phyloP scores from a whole-genome alignment of 2,113 vertebrate species.

The Pantherophis guttatus region DNA sequence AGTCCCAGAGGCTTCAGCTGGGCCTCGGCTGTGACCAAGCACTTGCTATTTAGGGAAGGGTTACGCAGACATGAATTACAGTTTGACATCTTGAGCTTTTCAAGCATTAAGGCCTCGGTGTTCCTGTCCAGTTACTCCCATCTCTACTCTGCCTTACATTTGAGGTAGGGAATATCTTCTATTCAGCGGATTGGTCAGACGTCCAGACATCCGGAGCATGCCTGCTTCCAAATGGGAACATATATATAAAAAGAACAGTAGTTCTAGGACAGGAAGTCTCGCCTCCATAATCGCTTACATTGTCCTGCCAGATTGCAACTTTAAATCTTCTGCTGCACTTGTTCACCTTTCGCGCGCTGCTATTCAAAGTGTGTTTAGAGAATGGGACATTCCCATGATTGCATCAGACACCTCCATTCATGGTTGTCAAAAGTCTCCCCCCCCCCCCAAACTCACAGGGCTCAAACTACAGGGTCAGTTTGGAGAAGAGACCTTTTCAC shows the following conservation, averaged over 20 bases:
- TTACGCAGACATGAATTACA: neutral
- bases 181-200: neutral
- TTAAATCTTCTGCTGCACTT: neutral
- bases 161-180: neutral
- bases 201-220: neutral
- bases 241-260: neutral
- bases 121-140: neutral
- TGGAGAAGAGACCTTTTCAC: neutral
- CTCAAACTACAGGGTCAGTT: neutral
- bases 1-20: neutral
- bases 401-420: neutral
- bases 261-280: neutral
- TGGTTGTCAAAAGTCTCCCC: neutral
- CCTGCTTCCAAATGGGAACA: neutral
- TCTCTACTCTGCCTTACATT: neutral
- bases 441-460: neutral
- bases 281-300: neutral
- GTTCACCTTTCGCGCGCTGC: neutral
- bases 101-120: neutral
- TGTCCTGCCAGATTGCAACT: neutral
- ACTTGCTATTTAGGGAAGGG: neutral
- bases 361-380: neutral
- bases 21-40: neutral
- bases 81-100: neutral
- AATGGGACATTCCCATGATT: neutral